Evolutionary conservation across 2,888 invertebrate genomes (phyloP).

Genomic region (Lissocephala sabroskyi): DNA sequence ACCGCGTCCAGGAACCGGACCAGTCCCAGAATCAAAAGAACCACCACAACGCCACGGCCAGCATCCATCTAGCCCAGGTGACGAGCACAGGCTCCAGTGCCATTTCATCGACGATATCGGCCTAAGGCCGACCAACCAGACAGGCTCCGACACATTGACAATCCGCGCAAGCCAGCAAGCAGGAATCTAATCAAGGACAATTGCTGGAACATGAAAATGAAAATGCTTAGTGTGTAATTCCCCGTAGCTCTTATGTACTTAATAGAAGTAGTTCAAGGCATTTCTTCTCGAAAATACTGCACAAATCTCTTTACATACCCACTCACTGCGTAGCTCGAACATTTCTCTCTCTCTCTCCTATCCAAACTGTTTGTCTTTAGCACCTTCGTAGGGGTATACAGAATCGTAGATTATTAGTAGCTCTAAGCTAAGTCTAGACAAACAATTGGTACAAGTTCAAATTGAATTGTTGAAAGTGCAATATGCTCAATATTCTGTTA

Average conservation of each 20-base stretch:
- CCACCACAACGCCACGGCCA: conserved; percentile 24
- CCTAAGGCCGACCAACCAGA: conserved; percentile 14
- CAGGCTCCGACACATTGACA: conserved; percentile 39
- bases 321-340: conserved; percentile 6
- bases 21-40: conserved; percentile 50
- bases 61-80: conserved; percentile 22
- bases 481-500: conserved; percentile 3
- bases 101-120: too few species aligned
- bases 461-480: conserved; percentile 53
- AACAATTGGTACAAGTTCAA: conserved; percentile 40
- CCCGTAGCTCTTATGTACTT: conserved; percentile 23
- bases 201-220: conserved; percentile 28
- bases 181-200: conserved; percentile 15
- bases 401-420: too few species aligned
- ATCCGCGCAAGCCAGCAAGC: conserved; percentile 49
- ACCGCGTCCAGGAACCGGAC: conserved; percentile 91
- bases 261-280: conserved; percentile 47
- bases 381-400: too few species aligned
- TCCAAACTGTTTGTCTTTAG: conserved; percentile 3
- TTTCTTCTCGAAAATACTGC: conserved; percentile 30
- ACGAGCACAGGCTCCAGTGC: conserved; percentile 17
- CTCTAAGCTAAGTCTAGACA: neutral
- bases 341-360: conserved; percentile 13
- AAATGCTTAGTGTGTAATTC: conserved; percentile 4
- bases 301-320: too few species aligned